Evolutionary conservation across 1,140 invertebrate species (phyloP).

Genomic region (Mercenaria mercenaria): DNA sequence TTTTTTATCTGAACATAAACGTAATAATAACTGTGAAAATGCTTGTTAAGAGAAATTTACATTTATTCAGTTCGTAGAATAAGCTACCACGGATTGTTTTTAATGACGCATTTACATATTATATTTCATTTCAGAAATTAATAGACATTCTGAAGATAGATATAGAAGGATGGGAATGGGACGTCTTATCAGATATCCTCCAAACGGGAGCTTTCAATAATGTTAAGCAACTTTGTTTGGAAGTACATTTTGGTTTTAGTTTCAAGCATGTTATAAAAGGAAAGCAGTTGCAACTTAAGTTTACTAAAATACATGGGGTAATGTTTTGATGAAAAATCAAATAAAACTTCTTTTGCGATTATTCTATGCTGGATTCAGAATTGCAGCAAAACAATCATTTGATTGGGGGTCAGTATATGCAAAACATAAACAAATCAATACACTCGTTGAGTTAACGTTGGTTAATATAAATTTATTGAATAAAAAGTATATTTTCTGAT

Average conservation of each 20-base stretch:
- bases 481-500: too few relatives aligned
- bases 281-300: background rate
- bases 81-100: too few relatives aligned
- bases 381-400: background rate
- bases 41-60: too few relatives aligned
- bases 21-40: too few relatives aligned
- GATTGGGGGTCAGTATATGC: background rate
- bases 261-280: background rate
- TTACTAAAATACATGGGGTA: background rate
- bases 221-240: background rate
- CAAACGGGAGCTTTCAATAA: background rate
- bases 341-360: background rate
- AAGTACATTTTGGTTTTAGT: background rate
- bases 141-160: conserved; percentile 1
- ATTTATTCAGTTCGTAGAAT: too few relatives aligned
- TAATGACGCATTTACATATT: too few relatives aligned
- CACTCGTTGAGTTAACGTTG: background rate
- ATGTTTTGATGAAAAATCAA: background rate
- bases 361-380: background rate
- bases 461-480: background rate
- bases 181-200: background rate
- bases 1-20: too few relatives aligned
- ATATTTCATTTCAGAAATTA: background rate
- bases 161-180: background rate
- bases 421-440: background rate